A percentile compares a stretch with the other conserved stretches of the same genome.
Evolutionary conservation across 2,888 invertebrate species (phyloP).

Genomic region (Homarus gammarus): DNA sequence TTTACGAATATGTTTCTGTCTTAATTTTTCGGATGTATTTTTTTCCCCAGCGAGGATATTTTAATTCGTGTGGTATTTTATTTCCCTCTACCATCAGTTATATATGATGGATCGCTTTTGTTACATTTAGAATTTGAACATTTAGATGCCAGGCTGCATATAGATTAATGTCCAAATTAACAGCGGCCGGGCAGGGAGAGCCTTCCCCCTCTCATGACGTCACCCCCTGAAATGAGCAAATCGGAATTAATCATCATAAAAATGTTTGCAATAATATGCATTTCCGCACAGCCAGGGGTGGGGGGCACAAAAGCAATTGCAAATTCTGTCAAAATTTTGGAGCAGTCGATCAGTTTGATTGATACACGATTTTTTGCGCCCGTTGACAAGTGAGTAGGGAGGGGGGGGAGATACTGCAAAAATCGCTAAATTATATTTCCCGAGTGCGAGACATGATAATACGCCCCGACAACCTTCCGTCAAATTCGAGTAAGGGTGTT

Average conservation of each 20-base stretch:
- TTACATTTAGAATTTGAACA: too few species aligned
- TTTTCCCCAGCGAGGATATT: too few species aligned
- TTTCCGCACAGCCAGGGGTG: slow-evolving; percentile 34
- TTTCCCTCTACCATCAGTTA: too few species aligned
- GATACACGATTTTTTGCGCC: slow-evolving; percentile 64
- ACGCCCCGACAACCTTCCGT: slow-evolving; percentile 42
- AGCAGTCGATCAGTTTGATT: slow-evolving; percentile 66
- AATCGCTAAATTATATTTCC: slow-evolving; percentile 64
- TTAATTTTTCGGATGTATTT: too few species aligned
- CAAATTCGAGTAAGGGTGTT: too few species aligned
- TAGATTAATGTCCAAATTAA: slow-evolving; percentile 63
- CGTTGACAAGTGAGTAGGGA: slow-evolving; percentile 66
- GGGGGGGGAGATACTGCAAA: slow-evolving; percentile 26
- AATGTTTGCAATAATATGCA: slow-evolving; percentile 64
- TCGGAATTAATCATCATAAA: slow-evolving; percentile 67
- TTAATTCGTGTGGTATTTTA: too few species aligned
- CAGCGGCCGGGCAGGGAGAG: slow-evolving; percentile 44
- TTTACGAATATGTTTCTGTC: too few species aligned
- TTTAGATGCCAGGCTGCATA: slow-evolving; percentile 47
- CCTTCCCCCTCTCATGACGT: slow-evolving; percentile 50
- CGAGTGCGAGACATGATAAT: slow-evolving; percentile 48
- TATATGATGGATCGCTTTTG: too few species aligned
- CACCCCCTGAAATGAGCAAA: slow-evolving; percentile 59
- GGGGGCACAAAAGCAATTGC: slow-evolving; percentile 65
- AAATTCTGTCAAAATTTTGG: slow-evolving; percentile 71